A percentile compares a stretch with the other conserved stretches of the same genome.
Conservation (phyloP, 2,797 vertebrate species). For the Ctenopoma kingsleyae region DNA sequence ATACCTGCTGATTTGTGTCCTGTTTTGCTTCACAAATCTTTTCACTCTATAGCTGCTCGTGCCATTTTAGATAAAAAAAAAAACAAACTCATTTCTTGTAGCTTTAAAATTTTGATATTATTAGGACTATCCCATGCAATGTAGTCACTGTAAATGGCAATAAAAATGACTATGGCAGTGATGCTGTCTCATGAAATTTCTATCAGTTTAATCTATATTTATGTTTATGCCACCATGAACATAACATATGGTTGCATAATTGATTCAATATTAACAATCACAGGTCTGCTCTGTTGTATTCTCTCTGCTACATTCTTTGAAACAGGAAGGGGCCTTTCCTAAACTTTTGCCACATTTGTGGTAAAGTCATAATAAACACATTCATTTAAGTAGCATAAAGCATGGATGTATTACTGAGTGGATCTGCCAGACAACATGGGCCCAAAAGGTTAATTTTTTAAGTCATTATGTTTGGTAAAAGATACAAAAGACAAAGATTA, state of each 20-base stretch:
- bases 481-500: too few species aligned
- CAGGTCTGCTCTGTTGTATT: not conserved
- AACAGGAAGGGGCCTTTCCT: too few species aligned
- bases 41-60: constrained; percentile 47
- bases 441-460: too few species aligned
- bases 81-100: constrained; percentile 40
- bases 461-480: too few species aligned
- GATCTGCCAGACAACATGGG: too few species aligned
- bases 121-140: constrained; percentile 35
- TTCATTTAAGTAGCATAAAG: too few species aligned
- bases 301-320: too few species aligned
- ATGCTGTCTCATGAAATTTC: constrained; percentile 37
- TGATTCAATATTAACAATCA: constrained; percentile 3
- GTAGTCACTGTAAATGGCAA: constrained; percentile 59
- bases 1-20: constrained; percentile 54
- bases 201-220: constrained; percentile 8
- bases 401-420: too few species aligned
- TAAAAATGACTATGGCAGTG: constrained; percentile 61
- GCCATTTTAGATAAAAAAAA: constrained; percentile 36
- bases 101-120: constrained; percentile 31
- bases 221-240: constrained; percentile 30
- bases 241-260: not conserved
- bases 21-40: constrained; percentile 57
- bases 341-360: too few species aligned
- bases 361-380: too few species aligned